phyloP scores from a whole-genome alignment of 2,888 invertebrate species.

The Coenonympha glycerion region DNA sequence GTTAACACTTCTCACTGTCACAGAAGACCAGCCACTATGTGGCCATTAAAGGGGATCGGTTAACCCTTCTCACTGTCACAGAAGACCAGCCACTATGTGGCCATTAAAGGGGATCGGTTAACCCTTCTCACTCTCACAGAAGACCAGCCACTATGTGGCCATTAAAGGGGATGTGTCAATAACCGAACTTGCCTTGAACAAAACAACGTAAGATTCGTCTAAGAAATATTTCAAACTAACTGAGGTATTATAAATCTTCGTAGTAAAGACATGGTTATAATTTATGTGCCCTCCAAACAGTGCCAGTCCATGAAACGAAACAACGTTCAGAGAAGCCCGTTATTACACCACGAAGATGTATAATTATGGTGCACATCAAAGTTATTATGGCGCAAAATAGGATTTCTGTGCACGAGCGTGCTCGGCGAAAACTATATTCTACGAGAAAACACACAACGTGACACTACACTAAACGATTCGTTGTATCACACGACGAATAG shows the following conservation, averaged over 20 bases:
- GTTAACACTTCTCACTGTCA: no score
- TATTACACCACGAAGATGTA: conserved; percentile 3
- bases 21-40: no score
- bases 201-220: not conserved
- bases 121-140: not conserved
- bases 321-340: conserved; percentile 2
- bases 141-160: not conserved
- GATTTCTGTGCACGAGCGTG: not conserved
- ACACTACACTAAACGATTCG: no score
- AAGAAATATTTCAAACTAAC: conserved; percentile 7
- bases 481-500: no score
- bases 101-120: no score
- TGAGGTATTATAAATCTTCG: conserved; percentile 6
- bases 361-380: conserved; percentile 20
- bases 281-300: conserved; percentile 10
- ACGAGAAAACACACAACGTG: no score
- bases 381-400: conserved; percentile 10
- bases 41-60: no score
- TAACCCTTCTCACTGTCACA: no score
- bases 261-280: conserved; percentile 7
- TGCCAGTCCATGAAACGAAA: conserved; percentile 7
- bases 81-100: no score
- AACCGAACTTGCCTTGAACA: not conserved
- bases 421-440: no score
- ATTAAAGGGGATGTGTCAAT: not conserved